A percentile compares a stretch with the other conserved stretches of the same genome.
phyloP scores from a whole-genome alignment of 2,113 vertebrate species.

The Cephalopholis sonnerati region DNA sequence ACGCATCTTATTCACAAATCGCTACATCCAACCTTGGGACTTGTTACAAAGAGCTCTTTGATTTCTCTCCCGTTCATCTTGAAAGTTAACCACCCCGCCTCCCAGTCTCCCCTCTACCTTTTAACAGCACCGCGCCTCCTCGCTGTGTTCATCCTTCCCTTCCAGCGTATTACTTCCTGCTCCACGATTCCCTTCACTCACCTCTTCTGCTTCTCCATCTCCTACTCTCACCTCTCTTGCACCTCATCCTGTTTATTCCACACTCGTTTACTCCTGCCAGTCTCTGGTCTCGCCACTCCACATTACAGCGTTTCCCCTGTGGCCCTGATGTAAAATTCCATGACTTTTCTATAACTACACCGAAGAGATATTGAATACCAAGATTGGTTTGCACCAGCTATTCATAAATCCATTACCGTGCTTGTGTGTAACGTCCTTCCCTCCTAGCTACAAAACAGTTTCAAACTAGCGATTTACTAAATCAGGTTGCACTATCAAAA shows the following conservation, averaged over 20 bases:
- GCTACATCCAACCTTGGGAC: slow-evolving; percentile 57
- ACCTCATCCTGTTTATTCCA: slow-evolving; percentile 35
- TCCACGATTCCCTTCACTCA: slow-evolving; percentile 21
- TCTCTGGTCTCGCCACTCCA: slow-evolving; percentile 1
- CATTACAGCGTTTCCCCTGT: slow-evolving; percentile 6
- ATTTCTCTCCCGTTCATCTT: slow-evolving; percentile 51
- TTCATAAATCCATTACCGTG: not conserved
- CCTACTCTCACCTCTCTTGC: slow-evolving; percentile 26
- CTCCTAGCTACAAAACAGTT: not conserved
- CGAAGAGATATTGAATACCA: slow-evolving; percentile 12
- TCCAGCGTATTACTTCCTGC: slow-evolving; percentile 28
- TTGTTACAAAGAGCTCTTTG: slow-evolving; percentile 65
- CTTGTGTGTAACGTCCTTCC: not conserved
- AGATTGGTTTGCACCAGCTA: not conserved
- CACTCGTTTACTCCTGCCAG: slow-evolving; percentile 35
- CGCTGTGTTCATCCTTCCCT: slow-evolving; percentile 13
- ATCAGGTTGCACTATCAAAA: not conserved
- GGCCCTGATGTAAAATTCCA: slow-evolving; percentile 27
- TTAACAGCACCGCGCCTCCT: slow-evolving; percentile 31
- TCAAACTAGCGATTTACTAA: not conserved
- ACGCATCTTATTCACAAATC: slow-evolving; percentile 59
- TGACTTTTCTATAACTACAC: slow-evolving; percentile 20
- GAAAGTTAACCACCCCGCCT: slow-evolving; percentile 33
- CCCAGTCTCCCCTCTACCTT: not conserved
- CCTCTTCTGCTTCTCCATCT: slow-evolving; percentile 23